Conservation (phyloP, 1,140 invertebrate species). For the Physella acuta region DNA sequence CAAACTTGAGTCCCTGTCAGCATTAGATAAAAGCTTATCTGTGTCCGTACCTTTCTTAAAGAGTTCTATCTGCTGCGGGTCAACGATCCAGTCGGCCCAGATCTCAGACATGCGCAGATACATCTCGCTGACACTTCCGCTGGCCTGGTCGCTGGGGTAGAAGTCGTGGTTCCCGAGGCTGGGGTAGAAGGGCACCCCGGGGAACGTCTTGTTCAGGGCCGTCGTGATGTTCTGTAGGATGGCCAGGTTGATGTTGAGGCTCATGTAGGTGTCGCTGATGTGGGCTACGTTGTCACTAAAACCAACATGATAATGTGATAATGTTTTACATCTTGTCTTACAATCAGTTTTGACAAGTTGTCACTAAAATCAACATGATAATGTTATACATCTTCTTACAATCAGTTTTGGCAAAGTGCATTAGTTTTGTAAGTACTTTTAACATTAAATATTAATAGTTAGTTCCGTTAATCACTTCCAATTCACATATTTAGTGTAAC, state of each 20-base stretch:
- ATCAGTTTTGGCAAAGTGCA: background rate
- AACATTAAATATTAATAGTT: too few relatives aligned
- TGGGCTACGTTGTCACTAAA: slow-evolving; percentile 47
- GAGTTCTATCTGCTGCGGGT: slow-evolving; percentile 28
- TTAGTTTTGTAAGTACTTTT: background rate
- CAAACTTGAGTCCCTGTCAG: too few relatives aligned
- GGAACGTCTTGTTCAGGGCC: slow-evolving; percentile 31
- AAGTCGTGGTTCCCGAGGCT: slow-evolving; percentile 54
- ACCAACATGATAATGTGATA: too few relatives aligned
- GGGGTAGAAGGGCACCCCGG: slow-evolving; percentile 36
- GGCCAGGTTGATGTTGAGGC: slow-evolving; percentile 37
- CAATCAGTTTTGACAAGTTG: background rate
- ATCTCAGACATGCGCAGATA: slow-evolving; percentile 39
- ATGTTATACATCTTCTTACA: background rate
- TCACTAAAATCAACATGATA: background rate
- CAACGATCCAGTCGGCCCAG: slow-evolving; percentile 46
- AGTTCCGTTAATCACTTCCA: too few relatives aligned
- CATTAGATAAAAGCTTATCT: too few relatives aligned
- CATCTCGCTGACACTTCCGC: slow-evolving; percentile 32
- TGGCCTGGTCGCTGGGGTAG: slow-evolving; percentile 45
- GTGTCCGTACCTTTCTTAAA: slow-evolving; percentile 43
- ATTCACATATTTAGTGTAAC: too few relatives aligned
- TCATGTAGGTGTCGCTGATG: slow-evolving; percentile 36
- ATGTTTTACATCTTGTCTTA: too few relatives aligned
- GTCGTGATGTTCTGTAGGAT: slow-evolving; percentile 42